phyloP scores from a whole-genome alignment of 2,888 invertebrate genomes.

The Drosophila greeni region DNA sequence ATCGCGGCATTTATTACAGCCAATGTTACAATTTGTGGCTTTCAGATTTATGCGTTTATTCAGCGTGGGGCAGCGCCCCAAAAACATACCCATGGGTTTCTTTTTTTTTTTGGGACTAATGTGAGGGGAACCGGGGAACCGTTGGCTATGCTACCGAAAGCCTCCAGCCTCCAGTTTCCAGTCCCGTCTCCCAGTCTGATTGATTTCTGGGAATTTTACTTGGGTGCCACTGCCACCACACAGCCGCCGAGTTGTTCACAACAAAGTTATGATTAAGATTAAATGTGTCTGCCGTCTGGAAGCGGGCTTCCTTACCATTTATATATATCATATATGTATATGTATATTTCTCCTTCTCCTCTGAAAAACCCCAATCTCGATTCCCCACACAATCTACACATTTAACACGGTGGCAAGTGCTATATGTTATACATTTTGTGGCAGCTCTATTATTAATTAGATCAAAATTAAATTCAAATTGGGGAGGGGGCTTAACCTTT shows the following conservation, averaged over 20 bases:
- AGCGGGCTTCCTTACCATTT: slow-evolving; percentile 29
- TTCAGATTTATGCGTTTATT: slow-evolving; percentile 73
- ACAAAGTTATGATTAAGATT: slow-evolving; percentile 72
- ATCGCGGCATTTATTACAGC: slow-evolving; percentile 76
- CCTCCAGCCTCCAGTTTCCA: slow-evolving; percentile 35
- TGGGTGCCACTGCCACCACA: slow-evolving; percentile 57
- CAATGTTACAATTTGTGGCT: slow-evolving; percentile 77
- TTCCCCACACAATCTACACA: background rate
- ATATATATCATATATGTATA: slow-evolving; percentile 15
- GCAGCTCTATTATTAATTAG: slow-evolving; percentile 66
- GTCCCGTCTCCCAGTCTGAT: slow-evolving; percentile 57
- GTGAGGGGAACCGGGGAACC: slow-evolving; percentile 46
- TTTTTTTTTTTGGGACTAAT: slow-evolving; percentile 11
- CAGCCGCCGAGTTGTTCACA: slow-evolving; percentile 49
- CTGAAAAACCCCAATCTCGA: background rate
- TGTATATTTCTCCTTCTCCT: background rate
- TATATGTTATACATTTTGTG: slow-evolving; percentile 44
- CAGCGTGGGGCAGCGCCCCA: slow-evolving; percentile 56
- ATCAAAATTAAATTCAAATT: slow-evolving; percentile 12
- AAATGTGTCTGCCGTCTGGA: slow-evolving; percentile 43
- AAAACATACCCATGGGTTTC: slow-evolving; percentile 28
- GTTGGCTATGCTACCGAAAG: slow-evolving; percentile 70
- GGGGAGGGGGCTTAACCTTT: slow-evolving; percentile 24
- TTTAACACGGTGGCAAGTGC: slow-evolving; percentile 69
- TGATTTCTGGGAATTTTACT: slow-evolving; percentile 70